These are phyloP conservation scores for Channa striata DNA, from an alignment of 2,797 vertebrate genomes.

Conservation along the genomic window DNA sequence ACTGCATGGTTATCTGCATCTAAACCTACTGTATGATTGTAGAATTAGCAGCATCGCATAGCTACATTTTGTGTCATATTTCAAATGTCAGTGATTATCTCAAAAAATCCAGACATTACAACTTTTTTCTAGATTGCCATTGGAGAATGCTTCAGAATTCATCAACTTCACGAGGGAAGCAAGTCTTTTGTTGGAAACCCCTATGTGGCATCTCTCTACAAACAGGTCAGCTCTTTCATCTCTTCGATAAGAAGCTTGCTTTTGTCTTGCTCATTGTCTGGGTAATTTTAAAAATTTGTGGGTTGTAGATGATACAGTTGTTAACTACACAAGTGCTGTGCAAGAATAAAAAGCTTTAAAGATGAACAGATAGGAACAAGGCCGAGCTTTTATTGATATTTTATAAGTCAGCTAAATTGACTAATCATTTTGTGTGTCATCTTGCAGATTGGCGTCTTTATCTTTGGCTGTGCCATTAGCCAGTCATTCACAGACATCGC, in stretches of 20 bases:
- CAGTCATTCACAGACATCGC: conserved; percentile 99
- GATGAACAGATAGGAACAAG: not conserved
- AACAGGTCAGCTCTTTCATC: conserved; percentile 81
- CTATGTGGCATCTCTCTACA: conserved; percentile 94
- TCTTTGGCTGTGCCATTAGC: conserved; percentile 96
- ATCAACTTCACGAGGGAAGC: conserved; percentile 92
- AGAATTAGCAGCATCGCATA: not conserved
- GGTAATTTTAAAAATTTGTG: no score
- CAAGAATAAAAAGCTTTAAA: no score
- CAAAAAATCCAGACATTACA: not conserved
- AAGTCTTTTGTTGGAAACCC: conserved; percentile 93
- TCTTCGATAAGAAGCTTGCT: not conserved
- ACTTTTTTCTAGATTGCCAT: conserved; percentile 89
- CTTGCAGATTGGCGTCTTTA: conserved; percentile 93
- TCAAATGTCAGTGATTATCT: conserved; percentile 15
- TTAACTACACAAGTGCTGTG: not conserved
- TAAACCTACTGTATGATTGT: not conserved
- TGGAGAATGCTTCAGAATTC: conserved; percentile 95
- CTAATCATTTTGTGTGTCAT: conserved; percentile 18
- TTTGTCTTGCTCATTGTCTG: no score
- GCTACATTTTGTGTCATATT: not conserved
- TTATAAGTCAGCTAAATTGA: not conserved
- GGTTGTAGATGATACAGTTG: no score
- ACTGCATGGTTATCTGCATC: conserved; percentile 33
- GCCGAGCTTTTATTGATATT: not conserved